Evolutionary conservation across 2,113 vertebrate species (phyloP), one percentile per base, ranked within the genome.

Genomic region (Taurulus bubalis): DNA sequence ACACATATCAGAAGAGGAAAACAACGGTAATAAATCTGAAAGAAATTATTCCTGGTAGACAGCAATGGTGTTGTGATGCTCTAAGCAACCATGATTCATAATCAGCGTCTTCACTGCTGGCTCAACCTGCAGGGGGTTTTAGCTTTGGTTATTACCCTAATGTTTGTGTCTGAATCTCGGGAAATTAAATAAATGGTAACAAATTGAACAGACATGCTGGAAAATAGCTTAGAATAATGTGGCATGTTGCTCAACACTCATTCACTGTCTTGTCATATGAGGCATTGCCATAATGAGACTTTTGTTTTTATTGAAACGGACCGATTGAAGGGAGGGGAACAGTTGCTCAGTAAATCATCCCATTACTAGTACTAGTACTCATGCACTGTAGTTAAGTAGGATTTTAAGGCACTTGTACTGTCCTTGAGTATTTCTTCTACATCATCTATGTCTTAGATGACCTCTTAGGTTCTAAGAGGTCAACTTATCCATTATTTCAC

Each of bases 151-250:
- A 76, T 84, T 77, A 82, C n/a, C 34, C 42, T 45, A 79, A 72
- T 83, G 59, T 60, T 76, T 56, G 45, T 71, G 58, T 70, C 40
- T 40, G 24, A 77, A 84, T 58, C 3, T 30, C 0, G 3, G 45
- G 16, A 72, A 81, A 83, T 87, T 64, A 69, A 77, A 80, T 80
- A 78, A 84, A 77, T 79, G 45, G 58, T 14, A 14, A 68, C 49
- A 79, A 77, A 84, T 73, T 83, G 71, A 78, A 72, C 16, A 80
- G 74, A 71, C 70, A 26, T 65, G 55, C 38, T 40, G 55, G 71
- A 72, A 78, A 78, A 86, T 7, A 45, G 26, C 69, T 78, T 2
- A 1, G 14, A 26, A 53, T 62, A 42, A 70, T 12, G n/a, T 59
- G 40, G 53, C 8, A 30, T 30, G 16, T 30, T 47, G 30, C 28